phyloP scores from a whole-genome alignment of 2,113 vertebrate genomes.

The Agelaius tricolor region DNA sequence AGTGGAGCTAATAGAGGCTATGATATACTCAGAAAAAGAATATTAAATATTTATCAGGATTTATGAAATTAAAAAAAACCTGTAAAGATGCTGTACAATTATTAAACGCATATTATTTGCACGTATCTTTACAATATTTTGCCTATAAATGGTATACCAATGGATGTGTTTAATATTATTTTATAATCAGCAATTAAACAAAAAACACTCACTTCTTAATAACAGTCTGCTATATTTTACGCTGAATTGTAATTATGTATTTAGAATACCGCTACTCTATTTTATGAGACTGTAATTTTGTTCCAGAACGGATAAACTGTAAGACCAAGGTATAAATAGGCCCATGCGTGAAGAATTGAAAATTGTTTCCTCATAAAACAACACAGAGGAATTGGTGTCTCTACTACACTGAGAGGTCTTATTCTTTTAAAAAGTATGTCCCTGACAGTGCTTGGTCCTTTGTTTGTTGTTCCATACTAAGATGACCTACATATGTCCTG shows the following conservation, averaged over 20 bases:
- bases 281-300: constrained; percentile 7
- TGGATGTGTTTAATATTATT: constrained; percentile 16
- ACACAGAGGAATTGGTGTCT: not conserved
- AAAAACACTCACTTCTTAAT: constrained; percentile 2
- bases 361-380: not conserved
- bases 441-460: not conserved
- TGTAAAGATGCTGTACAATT: not conserved
- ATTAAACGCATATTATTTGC: not conserved
- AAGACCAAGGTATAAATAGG: not conserved
- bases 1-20: not conserved
- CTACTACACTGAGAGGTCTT: not conserved
- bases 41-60: not conserved
- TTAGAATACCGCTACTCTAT: not conserved
- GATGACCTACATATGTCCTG: not conserved
- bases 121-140: not conserved
- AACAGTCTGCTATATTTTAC: not conserved
- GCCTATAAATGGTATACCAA: not conserved
- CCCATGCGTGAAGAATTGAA: not conserved
- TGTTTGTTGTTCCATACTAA: not conserved
- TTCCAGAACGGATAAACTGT: not conserved
- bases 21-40: not conserved
- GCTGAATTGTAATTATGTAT: not conserved
- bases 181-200: constrained; percentile 39
- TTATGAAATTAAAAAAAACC: not conserved
- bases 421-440: not conserved